Evolutionary conservation across 2,888 invertebrate species (phyloP).

Genomic region (Xanthorhoe spadicearia): DNA sequence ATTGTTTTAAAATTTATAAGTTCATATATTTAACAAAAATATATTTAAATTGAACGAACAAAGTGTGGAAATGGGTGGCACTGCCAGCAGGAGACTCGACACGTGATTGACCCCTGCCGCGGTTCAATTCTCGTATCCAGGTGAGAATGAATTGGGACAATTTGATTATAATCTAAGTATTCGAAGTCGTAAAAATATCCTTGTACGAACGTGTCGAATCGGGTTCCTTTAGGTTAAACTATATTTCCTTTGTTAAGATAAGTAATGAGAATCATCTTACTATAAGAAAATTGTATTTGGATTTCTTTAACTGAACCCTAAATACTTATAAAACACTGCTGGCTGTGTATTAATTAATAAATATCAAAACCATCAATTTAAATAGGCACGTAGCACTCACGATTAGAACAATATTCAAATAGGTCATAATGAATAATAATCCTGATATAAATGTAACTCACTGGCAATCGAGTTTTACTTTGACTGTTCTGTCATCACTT

Average conservation of each 20-base stretch:
- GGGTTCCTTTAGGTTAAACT: background rate
- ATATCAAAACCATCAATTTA: slow-evolving; percentile 7
- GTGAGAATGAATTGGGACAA: slow-evolving; percentile 23
- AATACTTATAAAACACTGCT: background rate
- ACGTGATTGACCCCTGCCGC: slow-evolving; percentile 39
- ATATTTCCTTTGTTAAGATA: background rate
- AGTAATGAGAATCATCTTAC: too few species aligned
- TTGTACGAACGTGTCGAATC: background rate
- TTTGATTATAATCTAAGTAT: slow-evolving; percentile 11
- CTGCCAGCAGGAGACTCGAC: slow-evolving; percentile 41
- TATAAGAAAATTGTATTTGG: background rate
- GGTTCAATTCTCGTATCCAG: slow-evolving; percentile 29
- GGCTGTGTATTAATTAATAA: slow-evolving; percentile 6
- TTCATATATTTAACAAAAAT: background rate
- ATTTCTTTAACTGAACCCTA: background rate
- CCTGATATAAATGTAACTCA: too few species aligned
- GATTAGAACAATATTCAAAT: slow-evolving; percentile 8
- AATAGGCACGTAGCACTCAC: background rate
- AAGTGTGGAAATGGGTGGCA: slow-evolving; percentile 18
- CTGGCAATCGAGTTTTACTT: background rate
- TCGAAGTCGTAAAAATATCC: slow-evolving; percentile 1
- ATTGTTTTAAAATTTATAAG: background rate
- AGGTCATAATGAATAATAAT: background rate
- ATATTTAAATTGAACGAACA: slow-evolving; percentile 1
- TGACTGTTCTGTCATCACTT: slow-evolving; percentile 5